phyloP scores from a whole-genome alignment of 2,888 invertebrate genomes.

The Globia sparganii region DNA sequence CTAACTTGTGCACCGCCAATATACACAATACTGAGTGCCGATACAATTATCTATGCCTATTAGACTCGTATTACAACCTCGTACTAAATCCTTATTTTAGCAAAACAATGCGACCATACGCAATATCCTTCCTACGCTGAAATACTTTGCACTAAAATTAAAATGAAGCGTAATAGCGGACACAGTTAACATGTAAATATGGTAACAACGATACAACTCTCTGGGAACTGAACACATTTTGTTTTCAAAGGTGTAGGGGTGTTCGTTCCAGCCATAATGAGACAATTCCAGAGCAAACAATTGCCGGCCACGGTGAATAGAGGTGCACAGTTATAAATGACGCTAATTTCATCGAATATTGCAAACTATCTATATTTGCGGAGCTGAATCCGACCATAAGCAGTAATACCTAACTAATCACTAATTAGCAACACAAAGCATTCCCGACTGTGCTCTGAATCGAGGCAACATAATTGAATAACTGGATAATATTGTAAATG shows the following conservation, averaged over 20 bases:
- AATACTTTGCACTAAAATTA: slow-evolving; percentile 50
- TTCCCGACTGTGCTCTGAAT: slow-evolving; percentile 11
- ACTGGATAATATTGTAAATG: background rate
- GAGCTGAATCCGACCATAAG: background rate
- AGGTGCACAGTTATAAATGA: slow-evolving; percentile 43
- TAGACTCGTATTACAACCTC: slow-evolving; percentile 20
- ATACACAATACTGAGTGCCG: slow-evolving; percentile 27
- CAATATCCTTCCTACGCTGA: slow-evolving; percentile 22
- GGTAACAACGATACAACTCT: slow-evolving; percentile 32
- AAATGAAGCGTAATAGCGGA: slow-evolving; percentile 43
- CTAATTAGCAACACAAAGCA: slow-evolving; percentile 33
- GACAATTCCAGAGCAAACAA: slow-evolving; percentile 50
- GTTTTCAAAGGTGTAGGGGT: slow-evolving; percentile 45
- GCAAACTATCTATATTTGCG: slow-evolving; percentile 7
- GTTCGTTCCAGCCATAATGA: slow-evolving; percentile 41
- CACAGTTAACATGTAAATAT: slow-evolving; percentile 52
- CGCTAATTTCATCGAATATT: slow-evolving; percentile 28
- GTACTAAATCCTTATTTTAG: slow-evolving; percentile 22
- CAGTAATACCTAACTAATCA: slow-evolving; percentile 24
- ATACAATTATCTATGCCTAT: slow-evolving; percentile 21
- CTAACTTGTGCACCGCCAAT: slow-evolving; percentile 45
- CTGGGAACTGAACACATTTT: slow-evolving; percentile 53
- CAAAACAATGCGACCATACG: slow-evolving; percentile 26
- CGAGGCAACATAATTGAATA: slow-evolving; percentile 2
- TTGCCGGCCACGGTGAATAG: slow-evolving; percentile 31